Percentiles rank a stretch among this genome's conserved stretches.
Evolutionary conservation across 2,113 vertebrate species (phyloP).

Genomic region (Fulica atra): DNA sequence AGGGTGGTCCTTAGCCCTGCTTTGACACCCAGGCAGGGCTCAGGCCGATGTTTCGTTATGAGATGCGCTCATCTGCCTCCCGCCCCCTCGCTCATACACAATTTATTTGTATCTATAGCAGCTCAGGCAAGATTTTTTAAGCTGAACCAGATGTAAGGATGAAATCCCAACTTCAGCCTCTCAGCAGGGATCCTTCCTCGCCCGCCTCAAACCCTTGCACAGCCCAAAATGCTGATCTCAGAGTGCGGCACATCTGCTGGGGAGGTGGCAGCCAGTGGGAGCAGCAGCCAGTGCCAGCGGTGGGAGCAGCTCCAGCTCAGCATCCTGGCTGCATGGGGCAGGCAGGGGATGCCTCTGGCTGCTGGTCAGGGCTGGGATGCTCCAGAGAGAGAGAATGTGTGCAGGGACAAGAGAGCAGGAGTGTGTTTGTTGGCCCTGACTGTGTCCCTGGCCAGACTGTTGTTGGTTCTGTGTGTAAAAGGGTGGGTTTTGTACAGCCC

Average conservation of each 20-base stretch:
- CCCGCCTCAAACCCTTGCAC: neutral
- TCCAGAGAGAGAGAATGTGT: neutral
- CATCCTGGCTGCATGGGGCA: accelerated
- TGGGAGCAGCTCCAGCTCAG: accelerated
- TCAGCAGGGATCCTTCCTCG: neutral
- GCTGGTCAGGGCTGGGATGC: neutral
- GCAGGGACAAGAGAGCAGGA: accelerated
- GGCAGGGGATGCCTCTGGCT: neutral
- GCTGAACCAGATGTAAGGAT: slow-evolving; percentile 58
- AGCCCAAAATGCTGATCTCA: neutral
- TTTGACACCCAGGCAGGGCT: neutral
- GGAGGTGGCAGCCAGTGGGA: neutral
- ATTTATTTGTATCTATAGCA: neutral
- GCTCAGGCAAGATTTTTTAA: slow-evolving; percentile 27
- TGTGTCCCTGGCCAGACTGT: accelerated
- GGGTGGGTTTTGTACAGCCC: neutral
- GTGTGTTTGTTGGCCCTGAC: accelerated
- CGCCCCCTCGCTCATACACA: neutral
- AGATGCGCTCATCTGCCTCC: neutral
- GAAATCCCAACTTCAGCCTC: slow-evolving; percentile 55
- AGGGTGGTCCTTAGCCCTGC: neutral
- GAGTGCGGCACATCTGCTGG: neutral
- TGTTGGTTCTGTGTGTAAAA: accelerated
- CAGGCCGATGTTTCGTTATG: neutral
- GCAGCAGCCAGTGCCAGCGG: accelerated